These are phyloP conservation scores for Drosophila pallidifrons DNA, from an alignment of 1,140 invertebrate genomes.

Conservation along the genomic window DNA sequence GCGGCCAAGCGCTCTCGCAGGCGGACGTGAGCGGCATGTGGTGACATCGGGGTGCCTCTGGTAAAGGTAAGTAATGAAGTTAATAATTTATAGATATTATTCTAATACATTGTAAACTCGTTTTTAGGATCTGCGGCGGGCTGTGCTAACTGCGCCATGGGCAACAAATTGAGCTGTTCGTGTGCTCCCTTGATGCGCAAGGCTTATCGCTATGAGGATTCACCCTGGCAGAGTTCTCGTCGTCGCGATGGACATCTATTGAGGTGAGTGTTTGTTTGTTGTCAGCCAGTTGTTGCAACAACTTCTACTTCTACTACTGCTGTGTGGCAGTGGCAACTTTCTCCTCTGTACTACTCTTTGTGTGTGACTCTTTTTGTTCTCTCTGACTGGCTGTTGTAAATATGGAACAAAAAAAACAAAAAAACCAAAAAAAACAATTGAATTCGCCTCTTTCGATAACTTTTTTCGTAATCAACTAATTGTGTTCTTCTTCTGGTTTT, in stretches of 20 bases:
- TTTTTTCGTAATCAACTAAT: constrained; percentile 72
- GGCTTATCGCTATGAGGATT: constrained; percentile 97
- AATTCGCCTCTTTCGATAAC: constrained; percentile 73
- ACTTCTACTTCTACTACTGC: too few relatives aligned
- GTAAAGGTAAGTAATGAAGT: constrained; percentile 81
- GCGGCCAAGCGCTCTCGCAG: constrained; percentile 88
- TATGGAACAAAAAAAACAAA: constrained; percentile 29
- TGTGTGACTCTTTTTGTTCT: constrained; percentile 53
- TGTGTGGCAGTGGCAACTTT: too few relatives aligned
- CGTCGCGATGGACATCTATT: constrained; percentile 95
- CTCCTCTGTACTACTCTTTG: constrained; percentile 1
- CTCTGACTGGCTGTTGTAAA: constrained; percentile 52
- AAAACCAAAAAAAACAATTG: constrained; percentile 54
- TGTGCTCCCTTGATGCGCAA: constrained; percentile 97
- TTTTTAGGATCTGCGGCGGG: constrained; percentile 71
- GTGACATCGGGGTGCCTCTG: constrained; percentile 90
- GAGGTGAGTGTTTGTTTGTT: too few relatives aligned
- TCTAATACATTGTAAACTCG: neutral
- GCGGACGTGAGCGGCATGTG: constrained; percentile 88
- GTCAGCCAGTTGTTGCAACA: too few relatives aligned
- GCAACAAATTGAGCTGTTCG: constrained; percentile 97
- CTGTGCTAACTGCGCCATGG: constrained; percentile 90
- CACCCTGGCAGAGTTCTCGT: constrained; percentile 95
- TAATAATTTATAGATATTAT: neutral
- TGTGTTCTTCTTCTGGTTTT: constrained; percentile 80